phyloP scores from a whole-genome alignment of 2,113 vertebrate species.

The Holacanthus passer region DNA sequence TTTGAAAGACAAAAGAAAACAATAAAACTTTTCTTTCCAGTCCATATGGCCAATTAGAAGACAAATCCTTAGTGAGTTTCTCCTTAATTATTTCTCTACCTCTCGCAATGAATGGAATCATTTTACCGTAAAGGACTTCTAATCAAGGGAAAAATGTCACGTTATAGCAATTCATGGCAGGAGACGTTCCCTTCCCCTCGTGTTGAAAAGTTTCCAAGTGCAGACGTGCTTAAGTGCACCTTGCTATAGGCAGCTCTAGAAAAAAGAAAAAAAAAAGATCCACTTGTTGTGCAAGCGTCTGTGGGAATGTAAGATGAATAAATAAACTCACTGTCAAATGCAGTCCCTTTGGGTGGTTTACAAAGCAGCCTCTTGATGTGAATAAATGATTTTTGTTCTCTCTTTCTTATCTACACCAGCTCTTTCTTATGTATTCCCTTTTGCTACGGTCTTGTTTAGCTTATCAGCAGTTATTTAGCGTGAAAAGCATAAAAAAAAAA shows the following conservation, averaged over 20 bases:
- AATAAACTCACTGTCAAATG: conserved; percentile 70
- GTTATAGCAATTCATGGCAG: conserved; percentile 50
- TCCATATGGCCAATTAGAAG: conserved; percentile 86
- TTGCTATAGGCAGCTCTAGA: conserved; percentile 49
- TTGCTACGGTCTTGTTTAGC: conserved; percentile 22
- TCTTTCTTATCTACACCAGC: not conserved
- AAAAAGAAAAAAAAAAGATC: conserved; percentile 20
- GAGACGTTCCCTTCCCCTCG: conserved; percentile 33
- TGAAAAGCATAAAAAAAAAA: too few relatives aligned
- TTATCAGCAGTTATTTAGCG: conserved; percentile 34
- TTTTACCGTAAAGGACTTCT: conserved; percentile 79
- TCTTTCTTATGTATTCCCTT: conserved; percentile 32
- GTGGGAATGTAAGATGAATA: conserved; percentile 65
- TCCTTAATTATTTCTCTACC: conserved; percentile 79
- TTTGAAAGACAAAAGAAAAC: conserved; percentile 81
- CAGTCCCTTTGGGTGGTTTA: conserved; percentile 67
- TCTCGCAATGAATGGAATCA: conserved; percentile 77
- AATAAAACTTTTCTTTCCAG: conserved; percentile 80
- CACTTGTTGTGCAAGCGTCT: conserved; percentile 63
- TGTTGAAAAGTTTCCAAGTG: conserved; percentile 55
- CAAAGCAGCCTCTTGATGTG: conserved; percentile 70
- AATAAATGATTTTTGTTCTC: conserved; percentile 73
- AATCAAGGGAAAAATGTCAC: conserved; percentile 64
- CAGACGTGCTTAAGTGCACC: conserved; percentile 59
- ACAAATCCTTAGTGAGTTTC: conserved; percentile 80